Evolutionary conservation across 1,140 invertebrate genomes (phyloP).

Genomic region (Ceratina calcarata): DNA sequence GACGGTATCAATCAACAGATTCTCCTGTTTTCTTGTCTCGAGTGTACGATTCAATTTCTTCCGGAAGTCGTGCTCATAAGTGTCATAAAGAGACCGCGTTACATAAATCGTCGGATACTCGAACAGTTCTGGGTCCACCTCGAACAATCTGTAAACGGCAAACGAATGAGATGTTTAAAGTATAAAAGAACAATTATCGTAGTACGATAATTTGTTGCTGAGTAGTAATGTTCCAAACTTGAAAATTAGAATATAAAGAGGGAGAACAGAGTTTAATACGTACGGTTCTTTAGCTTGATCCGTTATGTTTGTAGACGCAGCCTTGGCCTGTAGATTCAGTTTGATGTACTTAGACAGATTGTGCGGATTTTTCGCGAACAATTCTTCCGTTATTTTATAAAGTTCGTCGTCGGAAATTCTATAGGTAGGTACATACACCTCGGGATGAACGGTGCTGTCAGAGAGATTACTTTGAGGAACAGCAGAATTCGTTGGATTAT

Average conservation of each 20-base stretch:
- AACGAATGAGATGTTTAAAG: neutral
- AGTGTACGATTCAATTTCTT: constrained; percentile 88
- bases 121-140: constrained; percentile 61
- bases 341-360: constrained; percentile 68
- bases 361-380: constrained; percentile 72
- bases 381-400: constrained; percentile 70
- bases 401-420: constrained; percentile 70
- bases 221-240: no score
- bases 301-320: constrained; percentile 60
- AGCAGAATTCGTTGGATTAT: neutral
- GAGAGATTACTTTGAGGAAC: neutral
- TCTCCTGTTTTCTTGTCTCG: constrained; percentile 80
- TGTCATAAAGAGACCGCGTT: constrained; percentile 85
- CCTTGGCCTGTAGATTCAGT: constrained; percentile 73
- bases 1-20: constrained; percentile 82
- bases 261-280: constrained; percentile 36
- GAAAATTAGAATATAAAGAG: neutral
- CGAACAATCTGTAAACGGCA: constrained; percentile 71
- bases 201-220: no score
- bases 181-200: neutral
- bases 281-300: constrained; percentile 76
- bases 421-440: constrained; percentile 1
- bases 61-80: constrained; percentile 86
- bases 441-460: neutral
- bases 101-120: constrained; percentile 81